Conservation (phyloP, 2,113 vertebrate genomes). For the Athene cunicularia region DNA sequence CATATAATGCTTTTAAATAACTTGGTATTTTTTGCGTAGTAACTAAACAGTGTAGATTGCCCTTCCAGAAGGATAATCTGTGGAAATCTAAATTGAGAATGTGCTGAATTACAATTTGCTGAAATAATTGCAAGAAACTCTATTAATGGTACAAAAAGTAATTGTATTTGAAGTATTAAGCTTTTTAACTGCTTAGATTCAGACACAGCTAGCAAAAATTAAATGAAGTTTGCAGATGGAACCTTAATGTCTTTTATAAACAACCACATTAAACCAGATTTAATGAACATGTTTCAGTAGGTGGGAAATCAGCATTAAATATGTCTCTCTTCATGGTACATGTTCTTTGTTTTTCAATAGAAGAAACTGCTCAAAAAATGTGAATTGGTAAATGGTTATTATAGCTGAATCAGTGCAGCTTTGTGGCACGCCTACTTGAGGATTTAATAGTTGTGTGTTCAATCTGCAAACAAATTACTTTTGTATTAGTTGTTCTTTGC, state of each 20-base stretch:
- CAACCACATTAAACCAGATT: neutral
- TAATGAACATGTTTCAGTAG: slow-evolving; percentile 12
- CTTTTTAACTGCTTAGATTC: neutral
- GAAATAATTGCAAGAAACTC: neutral
- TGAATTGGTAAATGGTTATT: slow-evolving; percentile 19
- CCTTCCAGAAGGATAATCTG: neutral
- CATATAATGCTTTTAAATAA: neutral
- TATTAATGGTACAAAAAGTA: neutral
- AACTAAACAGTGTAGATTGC: neutral
- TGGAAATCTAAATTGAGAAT: neutral
- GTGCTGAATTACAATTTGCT: neutral
- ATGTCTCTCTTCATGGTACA: neutral
- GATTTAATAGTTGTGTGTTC: neutral
- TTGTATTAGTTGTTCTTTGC: neutral
- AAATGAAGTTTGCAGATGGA: neutral
- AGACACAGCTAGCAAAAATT: neutral
- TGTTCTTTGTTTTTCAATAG: neutral
- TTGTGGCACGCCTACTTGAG: neutral
- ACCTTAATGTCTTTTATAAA: neutral
- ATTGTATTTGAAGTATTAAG: neutral
- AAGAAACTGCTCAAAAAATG: neutral
- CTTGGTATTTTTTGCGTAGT: neutral
- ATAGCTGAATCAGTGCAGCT: slow-evolving; percentile 19
- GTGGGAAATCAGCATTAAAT: slow-evolving; percentile 3
- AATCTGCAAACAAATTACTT: neutral